Base-by-base conservation (phyloP, 2,888 invertebrate species). In the Listrodromus nycthemerus region DNA sequence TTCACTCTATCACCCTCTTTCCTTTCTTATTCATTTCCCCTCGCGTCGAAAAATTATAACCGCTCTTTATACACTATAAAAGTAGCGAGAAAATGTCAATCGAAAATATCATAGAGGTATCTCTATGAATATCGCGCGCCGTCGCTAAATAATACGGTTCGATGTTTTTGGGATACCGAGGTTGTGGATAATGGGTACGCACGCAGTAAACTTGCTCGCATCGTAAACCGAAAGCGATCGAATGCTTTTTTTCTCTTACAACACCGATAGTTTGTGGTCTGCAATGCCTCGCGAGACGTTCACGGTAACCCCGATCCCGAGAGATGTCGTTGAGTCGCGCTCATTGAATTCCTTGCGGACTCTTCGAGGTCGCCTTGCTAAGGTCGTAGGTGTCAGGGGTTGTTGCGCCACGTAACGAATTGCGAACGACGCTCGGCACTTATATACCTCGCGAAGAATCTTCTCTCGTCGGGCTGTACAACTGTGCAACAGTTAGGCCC, bases 341-440 rank as follows among this genome's bases (percentile, higher is more conserved):
- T 84, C 83, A 87, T 87, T 87, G 85, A 86, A 87, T 87, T 86
- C 81, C 76, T 52, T 37, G 45, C 50, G 67, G 65, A 63, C 66
- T 63, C 71, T 63, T 61, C 69, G 50, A 73, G 87, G 89, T 89
- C 87, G 86, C 88, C 88, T 89, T 89, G 89, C 82, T 89, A 89
- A 91, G 91, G 91, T 91, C 90, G 87, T 84, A 67, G 86, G 87
- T 88, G 89, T 89, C 90, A 87, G 85, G 87, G 86, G 85, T 85
- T 86, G 86, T 86, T 86, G 87, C 82, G 80, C 86, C 76, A 83
- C 83, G 87, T 85, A 86, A 86, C 83, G 84, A 86, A 87, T 86
- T 85, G 85, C 82, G 78, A 80, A 83, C 55, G 85, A 63, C 69
- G 69, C 48, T 69, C 24, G 67, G 69, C 61, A 63, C 66, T 16